Evolutionary conservation across 53 echinoderm and acorn worm genomes (phyloP), one percentile per base, ranked within the genome.

Genomic region (Glandiceps talaboti): DNA sequence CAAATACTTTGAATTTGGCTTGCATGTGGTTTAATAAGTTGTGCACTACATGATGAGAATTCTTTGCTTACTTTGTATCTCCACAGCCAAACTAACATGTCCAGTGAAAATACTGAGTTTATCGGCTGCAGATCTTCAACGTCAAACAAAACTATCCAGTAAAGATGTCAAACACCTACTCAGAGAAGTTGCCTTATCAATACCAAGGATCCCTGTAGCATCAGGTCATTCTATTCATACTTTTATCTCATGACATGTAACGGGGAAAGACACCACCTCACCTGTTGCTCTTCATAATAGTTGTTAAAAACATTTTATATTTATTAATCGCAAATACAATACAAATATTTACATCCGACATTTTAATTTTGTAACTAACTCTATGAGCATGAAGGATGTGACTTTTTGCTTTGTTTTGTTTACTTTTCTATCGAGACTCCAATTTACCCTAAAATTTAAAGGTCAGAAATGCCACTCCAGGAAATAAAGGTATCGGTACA

Each of bases 101-200:
- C 86, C 88, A 82, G 30, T 83, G 27, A 77, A 86, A 1, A 77
- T 99, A 14, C 88, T 99, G 14, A 83, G 77, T 74, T 86, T 99
- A 74, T 99, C 99, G 32, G 77, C 82, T n/a, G 85, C 93, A n/a
- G 99, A 99, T 82, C 79, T 99, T 0, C 75, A 82, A 20, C 83
- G 99, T 26, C 80, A 82, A 1, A 99, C 99, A 26, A 89, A 88
- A 78, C 83, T 99, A 30, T 84, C 85, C 14, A 28, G 85, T 0
- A 86, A 76, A 78, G 99, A 99, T 79, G 80, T 93, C 27, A 30
- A 79, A 12, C 73, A 31, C 29, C 77, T 99, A 30, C 80, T 88
- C 27, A 78, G 79, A 28, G 86, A 87, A 0, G 83, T 93, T 29
- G 93, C 99, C 14, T 74, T 86, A 80, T 74, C 80, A 74, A 90